Evolutionary conservation across 2,888 invertebrate genomes (phyloP), one percentile per base, ranked within the genome.

Genomic region (Anagyrus pseudococci): DNA sequence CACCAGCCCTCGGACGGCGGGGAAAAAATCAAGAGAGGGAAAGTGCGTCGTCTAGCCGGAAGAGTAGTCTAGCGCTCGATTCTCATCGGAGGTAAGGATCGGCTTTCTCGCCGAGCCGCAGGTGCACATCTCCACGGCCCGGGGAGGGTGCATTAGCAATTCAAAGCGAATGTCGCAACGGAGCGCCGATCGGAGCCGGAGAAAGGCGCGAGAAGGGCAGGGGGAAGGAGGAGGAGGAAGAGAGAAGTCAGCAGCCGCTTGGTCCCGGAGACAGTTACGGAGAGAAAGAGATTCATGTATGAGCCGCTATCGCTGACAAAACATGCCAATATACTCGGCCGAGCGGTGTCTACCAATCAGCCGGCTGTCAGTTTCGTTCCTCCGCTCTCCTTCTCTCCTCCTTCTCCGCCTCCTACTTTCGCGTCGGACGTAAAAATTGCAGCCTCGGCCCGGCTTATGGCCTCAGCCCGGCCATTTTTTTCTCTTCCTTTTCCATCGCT

Each of bases 111-210:
- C 43, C 6, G n/a, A 6, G 15, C 43, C 46, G 46, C 46, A 20
- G 46, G 46, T 43, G 43, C 43, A 43, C 17, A 43, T 43, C 6
- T 6, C 6, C 43, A 17, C 43, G 15, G 43, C 15, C 37, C n/a
- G 37, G 15, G 15, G 4, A 15, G 43, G 22, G 3, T 7, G 37
- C 26, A 64, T 65, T 65, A 65, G 64, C 64, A 65, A 65, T 65
- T 65, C 64, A 66, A 69, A 69, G 61, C 66, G 48, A 58, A 49
- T 59, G 63, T 65, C 61, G 65, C 58, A 61, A 64, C 56, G 15
- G 44, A 29, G 37, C 44, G 25, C 58, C 40, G 17, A 19, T 23
- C n/a, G n/a, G n/a, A n/a, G n/a, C n/a, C n/a, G n/a, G n/a, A n/a
- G n/a, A n/a, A n/a, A n/a, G n/a, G n/a, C n/a, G n/a, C n/a, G n/a